These are phyloP conservation scores for Trichechus manatus DNA, from an alignment of 2,113 vertebrate species.

Conservation along the genomic window DNA sequence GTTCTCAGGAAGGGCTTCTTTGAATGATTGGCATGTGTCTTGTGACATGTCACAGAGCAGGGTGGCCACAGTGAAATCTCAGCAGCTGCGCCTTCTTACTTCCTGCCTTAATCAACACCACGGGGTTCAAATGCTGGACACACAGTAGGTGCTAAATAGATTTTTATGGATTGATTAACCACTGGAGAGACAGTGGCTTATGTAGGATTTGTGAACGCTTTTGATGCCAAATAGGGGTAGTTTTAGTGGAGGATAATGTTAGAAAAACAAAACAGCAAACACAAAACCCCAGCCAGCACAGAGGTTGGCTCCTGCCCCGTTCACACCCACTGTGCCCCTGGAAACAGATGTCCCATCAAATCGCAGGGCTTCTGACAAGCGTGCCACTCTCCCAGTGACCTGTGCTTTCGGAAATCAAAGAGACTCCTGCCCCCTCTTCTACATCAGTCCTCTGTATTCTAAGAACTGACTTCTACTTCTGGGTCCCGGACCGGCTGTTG, in stretches of 20 bases:
- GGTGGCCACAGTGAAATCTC: background rate
- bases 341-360: slow-evolving; percentile 63
- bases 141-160: slow-evolving; percentile 75
- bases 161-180: slow-evolving; percentile 60
- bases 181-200: slow-evolving; percentile 57
- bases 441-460: background rate
- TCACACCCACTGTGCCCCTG: background rate
- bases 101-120: slow-evolving; percentile 53
- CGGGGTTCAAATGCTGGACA: slow-evolving; percentile 49
- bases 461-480: slow-evolving; percentile 34
- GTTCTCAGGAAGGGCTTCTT: background rate
- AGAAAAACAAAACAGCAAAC: slow-evolving; percentile 60
- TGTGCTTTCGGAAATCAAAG: slow-evolving; percentile 47
- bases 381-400: slow-evolving; percentile 58
- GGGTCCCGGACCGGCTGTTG: slow-evolving; percentile 32
- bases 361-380: slow-evolving; percentile 27
- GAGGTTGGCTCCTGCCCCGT: background rate
- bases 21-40: background rate
- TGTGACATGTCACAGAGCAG: slow-evolving; percentile 19
- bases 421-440: background rate
- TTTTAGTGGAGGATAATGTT: background rate
- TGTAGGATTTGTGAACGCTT: slow-evolving; percentile 53
- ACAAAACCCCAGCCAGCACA: slow-evolving; percentile 21
- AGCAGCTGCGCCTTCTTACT: slow-evolving; percentile 56
- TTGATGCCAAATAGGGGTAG: slow-evolving; percentile 43